phyloP scores from a whole-genome alignment of 2,797 vertebrate genomes.

The Gymnothorax reevesii region DNA sequence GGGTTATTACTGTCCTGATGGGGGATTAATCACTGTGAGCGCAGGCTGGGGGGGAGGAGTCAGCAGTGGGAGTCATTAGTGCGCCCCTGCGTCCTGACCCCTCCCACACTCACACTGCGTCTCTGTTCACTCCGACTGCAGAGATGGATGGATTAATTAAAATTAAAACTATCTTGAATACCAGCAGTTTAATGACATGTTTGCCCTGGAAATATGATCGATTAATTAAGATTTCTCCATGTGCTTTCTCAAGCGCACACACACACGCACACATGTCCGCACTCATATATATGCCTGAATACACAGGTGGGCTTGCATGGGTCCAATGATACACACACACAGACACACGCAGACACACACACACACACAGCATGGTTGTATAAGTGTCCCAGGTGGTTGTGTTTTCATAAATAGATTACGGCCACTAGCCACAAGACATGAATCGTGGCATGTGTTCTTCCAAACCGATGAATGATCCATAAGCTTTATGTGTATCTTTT shows the following conservation, averaged over 20 bases:
- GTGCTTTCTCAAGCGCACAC: neutral
- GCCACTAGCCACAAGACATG: neutral
- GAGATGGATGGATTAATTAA: constrained; percentile 17
- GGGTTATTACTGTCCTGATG: constrained; percentile 11
- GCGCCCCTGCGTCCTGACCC: neutral
- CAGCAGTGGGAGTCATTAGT: constrained; percentile 7
- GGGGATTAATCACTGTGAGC: neutral
- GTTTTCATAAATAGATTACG: neutral
- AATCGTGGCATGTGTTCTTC: neutral
- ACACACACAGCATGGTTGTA: too few species aligned
- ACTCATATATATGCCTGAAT: neutral
- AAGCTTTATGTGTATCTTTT: too few species aligned
- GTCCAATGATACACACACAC: too few species aligned
- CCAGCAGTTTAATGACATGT: neutral
- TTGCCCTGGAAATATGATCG: neutral
- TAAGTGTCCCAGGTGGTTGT: neutral
- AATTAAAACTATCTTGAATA: constrained; percentile 7
- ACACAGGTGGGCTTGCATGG: too few species aligned
- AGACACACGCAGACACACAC: too few species aligned
- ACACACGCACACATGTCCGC: neutral
- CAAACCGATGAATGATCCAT: neutral
- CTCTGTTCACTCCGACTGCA: neutral
- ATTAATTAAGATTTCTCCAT: neutral
- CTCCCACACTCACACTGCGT: neutral
- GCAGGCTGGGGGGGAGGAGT: neutral